Base-by-base conservation (phyloP, 2,888 invertebrate species). In the Ectobius pallidus region DNA sequence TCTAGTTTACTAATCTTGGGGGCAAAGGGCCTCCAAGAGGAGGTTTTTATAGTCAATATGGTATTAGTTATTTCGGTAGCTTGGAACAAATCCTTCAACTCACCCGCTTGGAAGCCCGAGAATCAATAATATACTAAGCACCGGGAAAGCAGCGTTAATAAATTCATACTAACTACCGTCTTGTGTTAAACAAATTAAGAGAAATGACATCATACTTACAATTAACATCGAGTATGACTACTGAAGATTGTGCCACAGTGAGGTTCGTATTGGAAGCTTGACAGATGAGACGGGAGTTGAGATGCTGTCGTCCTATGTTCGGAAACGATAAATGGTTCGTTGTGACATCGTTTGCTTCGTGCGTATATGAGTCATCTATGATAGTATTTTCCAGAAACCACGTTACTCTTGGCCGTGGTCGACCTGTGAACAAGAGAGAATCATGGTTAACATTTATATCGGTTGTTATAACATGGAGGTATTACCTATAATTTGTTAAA, bases 251-350 rank as follows among this genome's bases (percentile, higher is more conserved):
- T 11, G 95, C 92, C 68, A 89, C 89, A 55, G 92, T 91, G 78
- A 94, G 85, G 83, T 93, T 93, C 77, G 94, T 95, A 83, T 95
- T 95, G 79, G 91, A 91, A 32, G 95, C 95, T 84, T 94, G 93
- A 84, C 95, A 95, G 79, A 93, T 90, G 80, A 95, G 90, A 79
- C 93, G 87, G 73, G 92, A 88, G 83, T 94, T 92, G 78, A 94
- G 87, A 84, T 95, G 94, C 83, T 93, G 92, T 73, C 95, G 85
- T 39, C 92, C 92, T 78, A 95, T 89, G 81, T 90, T 91, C 73
- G 92, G 91, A 81, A 92, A 93, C 75, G 89, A 89, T 79, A 95
- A 86, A 78, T 91, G 91, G 86, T 95, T 95, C 80, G 92, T 88
- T 70, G 93, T 92, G 77, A 90, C 84, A 44, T 90, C 91, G 77